phyloP scores from a whole-genome alignment of 2,888 invertebrate genomes.

The Sarcophaga caerulescens region DNA sequence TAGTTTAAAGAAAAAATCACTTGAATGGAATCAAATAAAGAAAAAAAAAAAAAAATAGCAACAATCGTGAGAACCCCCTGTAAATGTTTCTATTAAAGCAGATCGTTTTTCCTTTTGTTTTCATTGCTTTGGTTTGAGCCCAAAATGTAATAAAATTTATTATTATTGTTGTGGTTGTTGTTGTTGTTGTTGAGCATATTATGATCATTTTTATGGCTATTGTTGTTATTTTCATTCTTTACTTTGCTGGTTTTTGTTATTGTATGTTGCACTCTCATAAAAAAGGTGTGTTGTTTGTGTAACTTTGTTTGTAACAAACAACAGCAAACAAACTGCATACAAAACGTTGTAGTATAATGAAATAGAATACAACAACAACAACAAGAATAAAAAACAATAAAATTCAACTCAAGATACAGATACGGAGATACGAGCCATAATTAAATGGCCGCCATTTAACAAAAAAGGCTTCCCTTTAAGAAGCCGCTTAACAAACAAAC shows the following conservation, averaged over 20 bases:
- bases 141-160: constrained; percentile 35
- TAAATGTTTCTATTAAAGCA: constrained; percentile 55
- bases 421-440: constrained; percentile 44
- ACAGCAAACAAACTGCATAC: constrained; percentile 21
- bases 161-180: constrained; percentile 15
- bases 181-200: constrained; percentile 45
- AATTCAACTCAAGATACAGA: constrained; percentile 24
- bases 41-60: constrained; percentile 13
- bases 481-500: background rate
- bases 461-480: constrained; percentile 30
- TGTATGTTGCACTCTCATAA: constrained; percentile 55
- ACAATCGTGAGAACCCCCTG: constrained; percentile 67
- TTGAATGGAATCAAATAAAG: background rate
- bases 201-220: constrained; percentile 29
- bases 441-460: constrained; percentile 54
- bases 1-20: background rate
- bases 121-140: constrained; percentile 22
- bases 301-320: constrained; percentile 48
- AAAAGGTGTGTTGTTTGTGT: constrained; percentile 61
- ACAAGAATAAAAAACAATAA: background rate
- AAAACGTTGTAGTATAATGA: background rate
- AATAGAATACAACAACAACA: background rate
- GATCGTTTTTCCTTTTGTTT: constrained; percentile 14
- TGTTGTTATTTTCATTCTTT: constrained; percentile 2
- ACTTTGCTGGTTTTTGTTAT: constrained; percentile 33